Evolutionary conservation across 2,113 vertebrate genomes (phyloP).

Genomic region (Sus scrofa): DNA sequence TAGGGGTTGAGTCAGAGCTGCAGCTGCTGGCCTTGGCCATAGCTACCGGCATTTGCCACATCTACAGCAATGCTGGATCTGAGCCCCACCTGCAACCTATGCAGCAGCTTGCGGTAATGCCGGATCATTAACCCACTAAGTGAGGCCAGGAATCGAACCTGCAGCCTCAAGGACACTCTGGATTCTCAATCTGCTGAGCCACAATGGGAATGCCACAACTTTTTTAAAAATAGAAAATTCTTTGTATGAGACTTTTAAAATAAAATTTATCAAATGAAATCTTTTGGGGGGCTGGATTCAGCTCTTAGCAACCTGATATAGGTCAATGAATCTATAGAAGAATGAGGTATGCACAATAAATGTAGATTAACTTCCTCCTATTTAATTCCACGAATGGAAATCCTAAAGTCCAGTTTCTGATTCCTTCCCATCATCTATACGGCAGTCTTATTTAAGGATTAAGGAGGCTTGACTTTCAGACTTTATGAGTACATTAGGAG

Average conservation of each 20-base stretch:
- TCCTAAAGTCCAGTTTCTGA: not conserved
- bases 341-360: not conserved
- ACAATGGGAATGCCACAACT: too few relatives aligned
- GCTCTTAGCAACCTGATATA: not conserved
- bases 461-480: not conserved
- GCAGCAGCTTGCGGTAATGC: too few relatives aligned
- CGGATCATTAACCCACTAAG: too few relatives aligned
- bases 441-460: not conserved
- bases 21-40: too few relatives aligned
- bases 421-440: not conserved
- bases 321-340: not conserved
- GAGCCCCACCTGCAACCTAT: too few relatives aligned
- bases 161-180: too few relatives aligned
- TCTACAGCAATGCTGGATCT: too few relatives aligned
- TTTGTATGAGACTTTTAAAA: not conserved
- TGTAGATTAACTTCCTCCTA: not conserved
- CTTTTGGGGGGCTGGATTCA: not conserved
- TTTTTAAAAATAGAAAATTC: not conserved
- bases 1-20: too few relatives aligned
- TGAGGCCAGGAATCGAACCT: too few relatives aligned
- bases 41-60: too few relatives aligned
- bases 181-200: too few relatives aligned
- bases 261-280: not conserved
- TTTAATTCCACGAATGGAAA: constrained; percentile 11
- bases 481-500: not conserved